Percentiles rank a stretch among this genome's conserved stretches.
Conservation (phyloP, 2,888 invertebrate species). For the Crematogaster levior region DNA sequence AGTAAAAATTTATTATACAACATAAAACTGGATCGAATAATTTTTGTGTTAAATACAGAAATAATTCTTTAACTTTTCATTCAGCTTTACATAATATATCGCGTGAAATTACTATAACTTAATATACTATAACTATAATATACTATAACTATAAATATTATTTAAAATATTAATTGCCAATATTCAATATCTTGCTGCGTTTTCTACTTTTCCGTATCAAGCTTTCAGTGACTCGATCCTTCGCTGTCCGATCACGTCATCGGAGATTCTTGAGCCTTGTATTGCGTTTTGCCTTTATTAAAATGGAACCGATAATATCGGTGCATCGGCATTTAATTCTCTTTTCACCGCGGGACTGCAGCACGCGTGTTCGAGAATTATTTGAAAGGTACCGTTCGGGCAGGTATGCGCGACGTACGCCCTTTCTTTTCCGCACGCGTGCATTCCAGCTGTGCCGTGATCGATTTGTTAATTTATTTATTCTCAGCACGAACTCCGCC, state of each 20-base stretch:
- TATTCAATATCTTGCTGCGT: background rate
- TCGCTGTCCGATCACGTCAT: conserved; percentile 4
- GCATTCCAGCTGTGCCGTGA: conserved; percentile 59
- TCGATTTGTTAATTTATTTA: conserved; percentile 77
- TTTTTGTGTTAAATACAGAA: background rate
- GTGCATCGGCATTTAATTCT: conserved; percentile 39
- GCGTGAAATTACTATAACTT: background rate
- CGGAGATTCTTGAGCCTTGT: background rate
- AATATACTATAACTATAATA: too few species aligned
- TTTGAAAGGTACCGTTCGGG: conserved; percentile 54
- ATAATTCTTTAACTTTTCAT: background rate
- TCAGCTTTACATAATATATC: background rate
- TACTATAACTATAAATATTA: too few species aligned
- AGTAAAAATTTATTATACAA: background rate
- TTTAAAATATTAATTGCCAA: background rate
- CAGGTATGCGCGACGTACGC: conserved; percentile 53
- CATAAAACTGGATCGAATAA: background rate
- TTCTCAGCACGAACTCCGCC: conserved; percentile 58
- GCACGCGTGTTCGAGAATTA: conserved; percentile 42
- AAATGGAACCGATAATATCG: conserved; percentile 46
- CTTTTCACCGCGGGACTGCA: conserved; percentile 28
- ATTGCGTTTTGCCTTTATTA: conserved; percentile 29
- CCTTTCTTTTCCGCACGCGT: conserved; percentile 59
- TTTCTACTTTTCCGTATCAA: background rate
- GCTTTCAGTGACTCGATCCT: background rate